Conservation (phyloP, 1,140 invertebrate genomes). For the Leptoteleia sp. region DNA sequence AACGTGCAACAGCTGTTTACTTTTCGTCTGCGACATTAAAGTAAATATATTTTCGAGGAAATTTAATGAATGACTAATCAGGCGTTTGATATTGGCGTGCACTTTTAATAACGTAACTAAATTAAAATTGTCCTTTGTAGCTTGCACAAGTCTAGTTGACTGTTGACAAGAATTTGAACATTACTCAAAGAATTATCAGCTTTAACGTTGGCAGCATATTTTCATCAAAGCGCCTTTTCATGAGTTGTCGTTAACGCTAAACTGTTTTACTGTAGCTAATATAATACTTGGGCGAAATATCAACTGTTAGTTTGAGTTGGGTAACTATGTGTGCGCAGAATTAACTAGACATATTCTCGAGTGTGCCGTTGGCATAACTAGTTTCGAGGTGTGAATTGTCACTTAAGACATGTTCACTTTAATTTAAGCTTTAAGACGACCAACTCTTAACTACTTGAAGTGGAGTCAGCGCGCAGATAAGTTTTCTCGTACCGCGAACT, state of each 20-base stretch:
- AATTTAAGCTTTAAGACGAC: constrained; percentile 69
- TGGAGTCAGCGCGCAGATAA: constrained; percentile 53
- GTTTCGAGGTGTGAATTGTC: constrained; percentile 66
- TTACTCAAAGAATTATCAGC: constrained; percentile 22
- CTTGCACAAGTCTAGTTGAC: constrained; percentile 9
- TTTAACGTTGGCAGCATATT: constrained; percentile 11
- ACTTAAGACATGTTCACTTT: constrained; percentile 66
- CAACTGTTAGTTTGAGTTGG: constrained; percentile 56
- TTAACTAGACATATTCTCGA: constrained; percentile 56
- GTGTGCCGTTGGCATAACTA: constrained; percentile 56
- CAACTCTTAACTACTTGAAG: constrained; percentile 68
- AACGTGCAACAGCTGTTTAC: too few species aligned
- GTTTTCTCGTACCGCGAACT: constrained; percentile 63
- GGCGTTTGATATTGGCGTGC: too few species aligned
- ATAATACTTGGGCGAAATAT: constrained; percentile 48
- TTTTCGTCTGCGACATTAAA: too few species aligned
- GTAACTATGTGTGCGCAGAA: constrained; percentile 55
- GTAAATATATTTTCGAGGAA: too few species aligned
- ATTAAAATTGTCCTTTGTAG: constrained; percentile 11
- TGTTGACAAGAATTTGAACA: constrained; percentile 20
- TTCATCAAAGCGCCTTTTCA: constrained; percentile 40
- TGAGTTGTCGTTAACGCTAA: constrained; percentile 26
- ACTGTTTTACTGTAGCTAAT: constrained; percentile 38
- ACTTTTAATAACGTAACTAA: not conserved
- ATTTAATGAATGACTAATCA: too few species aligned